Base-by-base conservation (phyloP, 2,797 vertebrate species). In the Artibeus lituratus region DNA sequence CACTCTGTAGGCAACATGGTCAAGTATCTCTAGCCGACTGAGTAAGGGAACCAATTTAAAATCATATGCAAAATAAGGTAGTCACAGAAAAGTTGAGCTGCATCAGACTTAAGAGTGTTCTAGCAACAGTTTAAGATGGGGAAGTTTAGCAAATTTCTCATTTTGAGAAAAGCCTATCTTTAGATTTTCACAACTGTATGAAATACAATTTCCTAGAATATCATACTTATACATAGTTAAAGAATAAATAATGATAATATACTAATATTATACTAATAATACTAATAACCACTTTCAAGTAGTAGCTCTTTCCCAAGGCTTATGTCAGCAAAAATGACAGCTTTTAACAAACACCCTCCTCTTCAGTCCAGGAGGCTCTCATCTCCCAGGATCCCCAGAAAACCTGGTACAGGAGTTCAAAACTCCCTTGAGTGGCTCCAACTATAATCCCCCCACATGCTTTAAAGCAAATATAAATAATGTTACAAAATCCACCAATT, bases 91-190 rank as follows among this genome's bases (percentile, higher is more conserved):
- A 82, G 81, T 5, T 49, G 53, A 80, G 72, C 85, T 81, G 69
- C 0, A 0, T 92, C 90, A 88, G 73, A 85, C 22, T 73, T 67
- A 53, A 22, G 84, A 92, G 88, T 62, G 86, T 35, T 65, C 37
- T 35, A 74, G 76, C 42, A 91, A 94, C 18, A 47, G 89, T 70
- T 78, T 44, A 59, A 15, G 47, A 94, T 7, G 55, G 65, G 94
- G 87, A 95, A 95, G 80, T 93, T 89, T 12, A 78, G 73, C 39
- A 65, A 62, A 82, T 35, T 73, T 96, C 76, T 97, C 87, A 47
- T 47, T 93, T 87, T 94, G 47, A 87, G 69, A 93, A 93, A 93
- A 35, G 44, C 29, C 44, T 76, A 21, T 80, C 14, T 85, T 93
- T 72, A 82, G 65, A 90, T 51, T 29, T 74, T 39, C 6, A 84